Evolutionary conservation across 1,140 invertebrate species (phyloP).

Genomic region (Lepidotrigona ventralis): DNA sequence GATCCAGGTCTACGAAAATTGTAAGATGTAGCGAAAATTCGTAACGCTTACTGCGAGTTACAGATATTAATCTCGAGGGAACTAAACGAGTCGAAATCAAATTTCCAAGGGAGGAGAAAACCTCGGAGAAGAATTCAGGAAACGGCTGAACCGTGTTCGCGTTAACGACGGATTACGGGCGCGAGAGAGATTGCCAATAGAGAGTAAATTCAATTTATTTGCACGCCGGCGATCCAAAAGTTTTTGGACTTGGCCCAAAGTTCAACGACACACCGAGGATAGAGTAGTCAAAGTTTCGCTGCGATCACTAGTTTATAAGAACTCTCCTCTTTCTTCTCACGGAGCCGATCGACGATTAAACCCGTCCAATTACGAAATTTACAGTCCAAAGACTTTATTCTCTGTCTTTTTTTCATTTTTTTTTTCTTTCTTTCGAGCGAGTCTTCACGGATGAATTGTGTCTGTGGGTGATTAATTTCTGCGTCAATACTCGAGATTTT

Average conservation of each 20-base stretch:
- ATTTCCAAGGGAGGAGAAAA: background rate
- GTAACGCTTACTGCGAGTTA: background rate
- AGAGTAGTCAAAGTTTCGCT: background rate
- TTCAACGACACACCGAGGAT: background rate
- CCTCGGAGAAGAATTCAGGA: background rate
- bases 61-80: background rate
- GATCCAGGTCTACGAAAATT: background rate
- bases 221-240: background rate
- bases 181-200: constrained; percentile 15
- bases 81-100: background rate
- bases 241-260: constrained; percentile 30
- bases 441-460: background rate
- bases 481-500: no score
- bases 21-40: no score
- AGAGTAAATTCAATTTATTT: constrained; percentile 12
- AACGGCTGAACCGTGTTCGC: background rate
- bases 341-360: background rate
- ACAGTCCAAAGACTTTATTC: background rate
- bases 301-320: constrained; percentile 4
- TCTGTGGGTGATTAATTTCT: background rate
- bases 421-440: background rate
- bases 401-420: no score
- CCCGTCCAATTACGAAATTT: background rate
- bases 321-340: background rate
- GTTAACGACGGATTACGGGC: background rate